These are phyloP conservation scores for Saccostrea cuccullata DNA, from an alignment of 1,140 invertebrate species.

Conservation along the genomic window DNA sequence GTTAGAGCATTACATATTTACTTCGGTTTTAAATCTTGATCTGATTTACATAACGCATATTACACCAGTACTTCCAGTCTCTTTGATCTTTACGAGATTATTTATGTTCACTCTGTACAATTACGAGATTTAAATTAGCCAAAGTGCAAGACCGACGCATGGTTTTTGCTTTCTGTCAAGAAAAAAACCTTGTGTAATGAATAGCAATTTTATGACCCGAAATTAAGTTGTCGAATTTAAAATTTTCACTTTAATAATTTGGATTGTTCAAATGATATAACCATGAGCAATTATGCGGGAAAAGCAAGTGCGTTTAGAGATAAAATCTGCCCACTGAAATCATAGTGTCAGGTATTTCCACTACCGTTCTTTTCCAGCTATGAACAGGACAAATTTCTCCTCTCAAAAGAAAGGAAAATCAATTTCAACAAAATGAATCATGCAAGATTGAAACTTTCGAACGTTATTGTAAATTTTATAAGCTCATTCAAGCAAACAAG, in stretches of 20 bases:
- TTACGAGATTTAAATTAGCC: conserved; percentile 12
- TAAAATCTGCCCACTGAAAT: not conserved
- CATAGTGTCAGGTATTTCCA: not conserved
- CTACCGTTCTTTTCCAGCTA: not conserved
- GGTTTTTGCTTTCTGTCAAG: not conserved
- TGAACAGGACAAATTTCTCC: not conserved
- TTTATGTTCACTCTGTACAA: not conserved
- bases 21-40: conserved; percentile 31
- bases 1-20: conserved; percentile 32
- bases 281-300: not conserved
- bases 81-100: not conserved
- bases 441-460: conserved; percentile 9
- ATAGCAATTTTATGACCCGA: not conserved
- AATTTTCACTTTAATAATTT: not conserved
- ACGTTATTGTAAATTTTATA: conserved; percentile 6
- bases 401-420: not conserved
- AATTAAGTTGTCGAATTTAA: not conserved
- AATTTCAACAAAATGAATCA: conserved; percentile 15
- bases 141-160: not conserved
- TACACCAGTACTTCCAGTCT: not conserved
- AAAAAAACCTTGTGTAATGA: not conserved
- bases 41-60: conserved; percentile 34
- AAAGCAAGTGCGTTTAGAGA: not conserved
- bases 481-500: not conserved
- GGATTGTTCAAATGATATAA: not conserved